Base-by-base conservation (phyloP, 2,797 vertebrate species). In the Bufotes viridis region DNA sequence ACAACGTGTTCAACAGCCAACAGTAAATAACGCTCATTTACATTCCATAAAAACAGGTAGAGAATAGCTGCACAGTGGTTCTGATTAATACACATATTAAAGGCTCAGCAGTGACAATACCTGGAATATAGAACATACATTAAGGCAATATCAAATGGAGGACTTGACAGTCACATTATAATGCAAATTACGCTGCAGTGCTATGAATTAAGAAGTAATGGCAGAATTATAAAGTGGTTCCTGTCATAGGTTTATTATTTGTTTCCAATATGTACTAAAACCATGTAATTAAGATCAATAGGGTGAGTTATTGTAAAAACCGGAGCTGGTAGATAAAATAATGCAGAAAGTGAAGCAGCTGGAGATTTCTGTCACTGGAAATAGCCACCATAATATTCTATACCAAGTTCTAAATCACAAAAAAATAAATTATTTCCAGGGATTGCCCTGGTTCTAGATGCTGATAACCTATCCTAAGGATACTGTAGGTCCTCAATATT, bases 51-150 rank as follows among this genome's bases (percentile, higher is more conserved):
- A 75, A 76, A 76, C 74, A 53, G 70, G 8, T 72, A 72, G 74
- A 5, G 74, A 76, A 53, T n/a, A 76, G 74, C 49, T 9, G 12
- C 74, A 76, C 74, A 51, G 34, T n/a, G 49, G 2, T 53, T 76
- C 74, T 76, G 74, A 76, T 76, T 76, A 49, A 76, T 76, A 76
- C 74, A 76, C 49, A 76, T 76, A 76, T 76, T 76, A 76, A 76
- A 76, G 34, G 10, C 74, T 76, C 74, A 76, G 74, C 74, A 53
- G 34, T 76, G 74, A 76, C 42, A 76, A 76, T 76, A 76, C 72
- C 72, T n/a, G 74, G 74, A 76, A 76, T 51, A 51, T 76, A 22
- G 22, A 53, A 53, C 42, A 76, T 53, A 51, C 53, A 51, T 76
- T 76, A 76, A 51, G 49, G 49, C 74, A 12, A 3, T n/a, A 76